Evolutionary conservation across 2,888 invertebrate species (phyloP), one percentile per base, ranked within the genome.

Genomic region (Chrysopilus asiliformis): DNA sequence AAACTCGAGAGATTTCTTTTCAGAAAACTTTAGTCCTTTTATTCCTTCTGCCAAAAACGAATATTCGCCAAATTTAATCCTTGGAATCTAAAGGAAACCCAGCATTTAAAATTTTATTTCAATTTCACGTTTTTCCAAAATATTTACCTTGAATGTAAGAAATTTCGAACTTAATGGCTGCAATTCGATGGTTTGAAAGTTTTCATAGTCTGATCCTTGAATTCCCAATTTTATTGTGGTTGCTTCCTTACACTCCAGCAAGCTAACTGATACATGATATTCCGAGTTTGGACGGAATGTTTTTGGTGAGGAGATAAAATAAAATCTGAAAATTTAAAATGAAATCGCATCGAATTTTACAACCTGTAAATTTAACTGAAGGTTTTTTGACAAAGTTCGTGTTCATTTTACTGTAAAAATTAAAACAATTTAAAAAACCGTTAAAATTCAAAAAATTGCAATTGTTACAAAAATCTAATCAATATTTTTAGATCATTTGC

Each of bases 241-340:
- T 2, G 81, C 74, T 43, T 59, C 58, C 6, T 47, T 43, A 4
- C 58, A 51, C 40, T 58, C 53, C 42, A 61, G 60, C 34, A 60
- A 66, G 44, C 73, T 74, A 28, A 89, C 75, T n/a, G 84, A 81
- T 39, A 83, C 82, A 58, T 83, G 81, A 63, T 82, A 91, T 50
- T 83, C 79, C 34, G 79, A 78, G 66, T 82, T 81, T 13, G 60
- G 58, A 35, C 90, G 72, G 35, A 91, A 64, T 18, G 77, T 71
- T 49, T 76, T 74, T 3, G 90, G 83, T 2, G 84, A 87, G 49
- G 89, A 72, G 45, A 90, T 76, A 44, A 85, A 79, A 64, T 89
- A 83, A 32, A 52, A n/a, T 13, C 60, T 61, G 41, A 22, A n/a
- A n/a, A n/a, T n/a, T n/a, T n/a, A n/a, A n/a, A n/a, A n/a, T n/a